Percentiles rank a stretch among this genome's conserved stretches.
These are phyloP conservation scores for Lomographa bimaculata DNA, from an alignment of 2,888 invertebrate species.

Conservation along the genomic window DNA sequence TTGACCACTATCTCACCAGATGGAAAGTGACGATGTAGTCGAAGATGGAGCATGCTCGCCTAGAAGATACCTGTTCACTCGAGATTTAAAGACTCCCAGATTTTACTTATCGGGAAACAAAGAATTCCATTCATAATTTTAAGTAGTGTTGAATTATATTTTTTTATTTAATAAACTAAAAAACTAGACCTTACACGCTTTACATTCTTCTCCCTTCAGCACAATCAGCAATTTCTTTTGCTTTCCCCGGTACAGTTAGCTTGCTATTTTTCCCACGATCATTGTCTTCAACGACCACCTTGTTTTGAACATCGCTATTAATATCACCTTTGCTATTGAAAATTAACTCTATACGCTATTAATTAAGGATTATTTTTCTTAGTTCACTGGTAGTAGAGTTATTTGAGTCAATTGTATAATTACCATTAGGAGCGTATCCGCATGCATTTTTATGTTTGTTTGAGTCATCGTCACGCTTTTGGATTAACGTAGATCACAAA, in stretches of 20 bases:
- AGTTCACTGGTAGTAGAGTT: not conserved
- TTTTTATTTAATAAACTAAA: no score
- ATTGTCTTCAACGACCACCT: conserved; percentile 51
- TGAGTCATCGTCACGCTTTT: conserved; percentile 5
- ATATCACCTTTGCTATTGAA: conserved; percentile 1
- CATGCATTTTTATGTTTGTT: conserved; percentile 2
- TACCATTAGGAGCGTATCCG: conserved; percentile 4
- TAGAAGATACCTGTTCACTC: no score
- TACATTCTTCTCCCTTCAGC: no score
- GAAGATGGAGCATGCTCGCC: no score
- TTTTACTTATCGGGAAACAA: no score
- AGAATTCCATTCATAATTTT: no score
- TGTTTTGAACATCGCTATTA: conserved; percentile 18
- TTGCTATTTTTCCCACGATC: conserved; percentile 68
- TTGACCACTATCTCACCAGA: no score
- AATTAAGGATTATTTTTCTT: conserved; percentile 11
- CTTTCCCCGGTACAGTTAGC: conserved; percentile 63
- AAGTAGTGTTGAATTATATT: no score
- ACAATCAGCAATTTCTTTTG: conserved; percentile 55
- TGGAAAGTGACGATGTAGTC: no score
- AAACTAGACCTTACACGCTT: no score
- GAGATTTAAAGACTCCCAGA: no score
- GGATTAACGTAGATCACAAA: no score
- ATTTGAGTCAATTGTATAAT: not conserved
- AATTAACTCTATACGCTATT: not conserved